A percentile compares a stretch with the other conserved stretches of the same genome.
phyloP scores from a whole-genome alignment of 1,140 invertebrate species.

The Zaprionus kolodkinae region DNA sequence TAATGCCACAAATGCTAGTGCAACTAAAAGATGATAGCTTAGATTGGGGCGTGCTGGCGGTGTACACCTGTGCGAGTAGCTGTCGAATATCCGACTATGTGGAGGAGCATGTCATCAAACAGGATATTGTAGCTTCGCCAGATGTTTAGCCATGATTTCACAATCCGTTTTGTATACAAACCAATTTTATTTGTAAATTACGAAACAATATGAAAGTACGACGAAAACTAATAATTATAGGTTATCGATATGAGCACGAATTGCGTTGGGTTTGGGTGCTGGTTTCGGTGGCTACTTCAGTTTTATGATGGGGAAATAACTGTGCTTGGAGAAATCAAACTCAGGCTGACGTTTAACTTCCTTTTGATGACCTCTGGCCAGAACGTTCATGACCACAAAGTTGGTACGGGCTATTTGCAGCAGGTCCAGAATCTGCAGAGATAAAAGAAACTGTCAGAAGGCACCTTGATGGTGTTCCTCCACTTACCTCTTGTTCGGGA shows the following conservation, averaged over 20 bases:
- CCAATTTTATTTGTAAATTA: constrained; percentile 63
- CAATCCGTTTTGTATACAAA: constrained; percentile 44
- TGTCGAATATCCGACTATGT: constrained; percentile 88
- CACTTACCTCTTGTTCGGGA: constrained; percentile 91
- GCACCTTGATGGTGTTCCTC: neutral
- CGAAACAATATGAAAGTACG: constrained; percentile 44
- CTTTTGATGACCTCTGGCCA: constrained; percentile 95
- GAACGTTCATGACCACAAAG: constrained; percentile 96
- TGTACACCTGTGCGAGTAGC: constrained; percentile 94
- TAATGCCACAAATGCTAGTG: constrained; percentile 96
- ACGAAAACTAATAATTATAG: constrained; percentile 29
- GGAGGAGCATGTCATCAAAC: constrained; percentile 94
- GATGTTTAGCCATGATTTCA: constrained; percentile 20
- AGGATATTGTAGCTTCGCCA: constrained; percentile 88
- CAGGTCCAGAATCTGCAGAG: constrained; percentile 90
- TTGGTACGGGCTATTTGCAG: constrained; percentile 97
- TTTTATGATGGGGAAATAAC: constrained; percentile 96
- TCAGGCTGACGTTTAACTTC: constrained; percentile 92
- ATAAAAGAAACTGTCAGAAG: neutral
- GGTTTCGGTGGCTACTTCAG: constrained; percentile 76
- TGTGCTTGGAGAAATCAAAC: constrained; percentile 95
- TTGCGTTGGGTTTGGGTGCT: neutral
- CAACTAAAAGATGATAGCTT: constrained; percentile 90
- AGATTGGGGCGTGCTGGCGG: constrained; percentile 94
- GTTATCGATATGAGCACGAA: constrained; percentile 28